phyloP scores from a whole-genome alignment of 2,888 invertebrate species.

The Pedicia rivosa region DNA sequence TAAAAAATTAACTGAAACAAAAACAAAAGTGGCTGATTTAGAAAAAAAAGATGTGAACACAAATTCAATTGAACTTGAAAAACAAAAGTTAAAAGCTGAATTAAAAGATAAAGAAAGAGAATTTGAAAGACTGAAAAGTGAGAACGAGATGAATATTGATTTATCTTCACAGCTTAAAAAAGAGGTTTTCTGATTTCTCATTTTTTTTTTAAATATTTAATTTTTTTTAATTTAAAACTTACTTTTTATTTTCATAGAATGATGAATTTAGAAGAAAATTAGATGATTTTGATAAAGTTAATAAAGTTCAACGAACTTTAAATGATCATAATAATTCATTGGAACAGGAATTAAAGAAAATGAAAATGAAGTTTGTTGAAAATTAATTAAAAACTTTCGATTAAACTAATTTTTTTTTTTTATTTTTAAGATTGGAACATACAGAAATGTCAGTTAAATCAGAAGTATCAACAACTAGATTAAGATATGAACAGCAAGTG shows the following conservation, averaged over 20 bases:
- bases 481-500: slow-evolving; percentile 73
- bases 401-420: background rate
- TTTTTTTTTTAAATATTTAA: slow-evolving; percentile 2
- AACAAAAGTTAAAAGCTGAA: slow-evolving; percentile 47
- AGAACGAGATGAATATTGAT: slow-evolving; percentile 49
- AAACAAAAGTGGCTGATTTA: slow-evolving; percentile 22
- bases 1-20: slow-evolving; percentile 21
- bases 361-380: slow-evolving; percentile 39
- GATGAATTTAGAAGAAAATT: slow-evolving; percentile 67
- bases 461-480: slow-evolving; percentile 64
- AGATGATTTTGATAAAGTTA: slow-evolving; percentile 71
- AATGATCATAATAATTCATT: slow-evolving; percentile 58
- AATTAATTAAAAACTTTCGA: background rate
- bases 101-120: slow-evolving; percentile 62
- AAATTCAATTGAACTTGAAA: slow-evolving; percentile 39
- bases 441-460: slow-evolving; percentile 57
- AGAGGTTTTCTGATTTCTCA: slow-evolving; percentile 38
- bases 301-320: slow-evolving; percentile 64
- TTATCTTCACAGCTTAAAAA: slow-evolving; percentile 54
- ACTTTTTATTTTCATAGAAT: slow-evolving; percentile 40
- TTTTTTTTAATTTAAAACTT: background rate
- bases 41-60: slow-evolving; percentile 20
- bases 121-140: slow-evolving; percentile 48
- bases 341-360: slow-evolving; percentile 56
- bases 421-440: slow-evolving; percentile 34